Conservation (phyloP, 1,140 invertebrate genomes). For the Condylostylus longicornis region DNA sequence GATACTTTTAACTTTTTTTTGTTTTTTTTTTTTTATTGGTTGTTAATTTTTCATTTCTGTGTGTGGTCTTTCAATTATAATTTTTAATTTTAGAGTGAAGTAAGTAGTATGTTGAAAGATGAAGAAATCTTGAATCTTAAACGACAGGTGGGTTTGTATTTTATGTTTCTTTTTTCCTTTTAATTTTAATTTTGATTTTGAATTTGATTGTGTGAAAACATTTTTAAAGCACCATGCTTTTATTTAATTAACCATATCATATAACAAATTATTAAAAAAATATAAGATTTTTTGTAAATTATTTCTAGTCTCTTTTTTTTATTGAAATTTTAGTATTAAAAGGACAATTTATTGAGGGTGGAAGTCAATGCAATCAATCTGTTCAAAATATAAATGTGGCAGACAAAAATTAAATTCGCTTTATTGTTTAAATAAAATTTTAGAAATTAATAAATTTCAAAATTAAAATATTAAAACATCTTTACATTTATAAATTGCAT, state of each 20-base stretch:
- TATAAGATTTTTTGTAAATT: neutral
- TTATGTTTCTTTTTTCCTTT: slow-evolving; percentile 5
- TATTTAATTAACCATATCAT: too few relatives aligned
- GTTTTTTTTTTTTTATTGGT: slow-evolving; percentile 7
- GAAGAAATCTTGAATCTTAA: slow-evolving; percentile 28
- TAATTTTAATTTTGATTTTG: slow-evolving; percentile 4
- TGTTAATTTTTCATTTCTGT: slow-evolving; percentile 10
- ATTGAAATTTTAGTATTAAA: too few relatives aligned
- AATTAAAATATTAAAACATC: neutral
- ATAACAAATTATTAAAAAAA: too few relatives aligned
- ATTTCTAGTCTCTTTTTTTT: neutral
- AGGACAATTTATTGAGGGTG: too few relatives aligned
- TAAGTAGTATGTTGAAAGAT: slow-evolving; percentile 28
- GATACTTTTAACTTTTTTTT: slow-evolving; percentile 4
- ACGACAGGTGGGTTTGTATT: slow-evolving; percentile 23
- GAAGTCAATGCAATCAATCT: too few relatives aligned
- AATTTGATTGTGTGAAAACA: neutral
- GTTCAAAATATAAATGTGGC: too few relatives aligned
- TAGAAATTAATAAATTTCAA: neutral
- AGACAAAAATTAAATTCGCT: too few relatives aligned
- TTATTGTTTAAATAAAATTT: too few relatives aligned
- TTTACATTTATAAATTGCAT: neutral
- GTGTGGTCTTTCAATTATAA: too few relatives aligned
- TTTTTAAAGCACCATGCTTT: too few relatives aligned
- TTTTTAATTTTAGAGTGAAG: slow-evolving; percentile 24